These are phyloP conservation scores for Sitobion miscanthi DNA, from an alignment of 1,140 invertebrate species.

Conservation along the genomic window DNA sequence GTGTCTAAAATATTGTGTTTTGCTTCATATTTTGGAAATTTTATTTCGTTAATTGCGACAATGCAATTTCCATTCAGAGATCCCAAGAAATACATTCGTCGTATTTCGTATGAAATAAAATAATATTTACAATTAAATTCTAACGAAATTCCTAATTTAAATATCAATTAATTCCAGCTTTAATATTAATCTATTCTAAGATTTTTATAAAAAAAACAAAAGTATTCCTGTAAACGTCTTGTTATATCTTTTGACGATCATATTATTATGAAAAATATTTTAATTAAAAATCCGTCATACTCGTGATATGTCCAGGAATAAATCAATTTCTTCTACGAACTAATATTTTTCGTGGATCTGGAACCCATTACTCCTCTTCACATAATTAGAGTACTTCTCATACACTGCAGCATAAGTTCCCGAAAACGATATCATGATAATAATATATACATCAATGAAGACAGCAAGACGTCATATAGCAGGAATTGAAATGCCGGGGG, in stretches of 20 bases:
- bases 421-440: background rate
- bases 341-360: background rate
- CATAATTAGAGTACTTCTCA: background rate
- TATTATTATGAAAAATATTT: background rate
- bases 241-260: background rate
- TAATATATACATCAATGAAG: background rate
- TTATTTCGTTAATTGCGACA: too few species aligned
- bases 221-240: background rate
- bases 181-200: background rate
- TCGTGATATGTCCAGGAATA: background rate
- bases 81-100: background rate
- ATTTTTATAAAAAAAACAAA: background rate
- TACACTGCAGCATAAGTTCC: background rate
- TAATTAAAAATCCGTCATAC: background rate
- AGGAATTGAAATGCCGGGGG: background rate
- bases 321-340: background rate
- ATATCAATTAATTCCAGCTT: background rate
- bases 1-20: background rate
- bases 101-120: background rate
- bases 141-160: background rate
- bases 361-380: background rate
- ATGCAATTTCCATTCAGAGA: background rate
- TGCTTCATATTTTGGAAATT: background rate
- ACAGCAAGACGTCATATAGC: background rate
- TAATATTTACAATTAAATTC: too few species aligned